These are phyloP conservation scores for Piezodorus guildinii DNA, from an alignment of 1,140 invertebrate species.

Conservation along the genomic window DNA sequence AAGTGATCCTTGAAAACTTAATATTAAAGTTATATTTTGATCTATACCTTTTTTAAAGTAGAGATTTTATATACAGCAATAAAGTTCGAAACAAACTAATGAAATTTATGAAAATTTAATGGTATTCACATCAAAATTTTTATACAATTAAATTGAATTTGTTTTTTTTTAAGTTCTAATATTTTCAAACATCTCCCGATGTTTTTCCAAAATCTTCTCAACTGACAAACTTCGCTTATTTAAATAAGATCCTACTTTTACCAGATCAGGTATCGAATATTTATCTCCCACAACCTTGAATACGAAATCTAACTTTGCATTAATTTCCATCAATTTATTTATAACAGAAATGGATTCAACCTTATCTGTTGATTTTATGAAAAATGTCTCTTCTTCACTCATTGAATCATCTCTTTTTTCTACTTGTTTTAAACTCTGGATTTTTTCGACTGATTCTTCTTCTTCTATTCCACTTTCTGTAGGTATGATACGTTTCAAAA, in stretches of 20 bases:
- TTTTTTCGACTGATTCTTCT: background rate
- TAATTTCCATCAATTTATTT: background rate
- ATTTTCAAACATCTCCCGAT: background rate
- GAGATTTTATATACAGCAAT: too few species aligned
- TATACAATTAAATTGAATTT: background rate
- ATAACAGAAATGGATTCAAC: background rate
- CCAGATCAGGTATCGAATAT: background rate
- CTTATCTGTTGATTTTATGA: background rate
- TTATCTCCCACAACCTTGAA: background rate
- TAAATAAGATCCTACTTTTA: background rate
- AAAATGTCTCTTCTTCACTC: background rate
- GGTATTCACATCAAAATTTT: too few species aligned
- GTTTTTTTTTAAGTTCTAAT: background rate
- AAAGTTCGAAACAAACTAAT: too few species aligned
- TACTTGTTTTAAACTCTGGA: background rate
- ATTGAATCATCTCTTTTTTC: background rate
- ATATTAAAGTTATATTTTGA: too few species aligned
- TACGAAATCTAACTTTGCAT: background rate
- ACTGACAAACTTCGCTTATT: background rate
- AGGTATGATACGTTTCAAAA: background rate
- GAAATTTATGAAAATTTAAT: too few species aligned
- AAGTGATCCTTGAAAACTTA: too few species aligned
- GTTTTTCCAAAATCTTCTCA: slow-evolving; percentile 4
- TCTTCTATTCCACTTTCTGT: background rate
- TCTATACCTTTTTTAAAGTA: too few species aligned